These are phyloP conservation scores for Ameiurus melas DNA, from an alignment of 2,113 vertebrate genomes.

Conservation along the genomic window DNA sequence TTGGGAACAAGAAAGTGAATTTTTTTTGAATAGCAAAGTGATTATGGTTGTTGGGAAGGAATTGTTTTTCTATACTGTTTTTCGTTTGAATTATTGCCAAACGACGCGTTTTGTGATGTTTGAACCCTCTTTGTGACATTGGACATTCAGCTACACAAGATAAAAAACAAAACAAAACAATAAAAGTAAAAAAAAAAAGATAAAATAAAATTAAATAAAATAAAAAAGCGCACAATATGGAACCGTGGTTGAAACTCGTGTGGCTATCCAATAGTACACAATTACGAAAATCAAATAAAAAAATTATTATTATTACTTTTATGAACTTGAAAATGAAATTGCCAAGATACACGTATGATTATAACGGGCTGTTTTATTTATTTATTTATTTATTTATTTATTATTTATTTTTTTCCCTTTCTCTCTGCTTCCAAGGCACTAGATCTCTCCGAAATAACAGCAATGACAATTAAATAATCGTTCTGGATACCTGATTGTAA, in stretches of 20 bases:
- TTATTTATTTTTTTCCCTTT: slow-evolving; percentile 61
- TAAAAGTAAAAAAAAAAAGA: too few relatives aligned
- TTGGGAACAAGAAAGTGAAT: slow-evolving; percentile 46
- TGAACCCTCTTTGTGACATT: slow-evolving; percentile 25
- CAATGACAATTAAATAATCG: slow-evolving; percentile 58
- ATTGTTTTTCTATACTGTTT: neutral
- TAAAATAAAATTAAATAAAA: too few relatives aligned
- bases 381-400: too few relatives aligned
- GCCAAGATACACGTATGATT: neutral
- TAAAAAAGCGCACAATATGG: slow-evolving; percentile 26
- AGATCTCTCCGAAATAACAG: slow-evolving; percentile 83
- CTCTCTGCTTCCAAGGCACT: slow-evolving; percentile 95
- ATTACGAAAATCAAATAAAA: slow-evolving; percentile 22
- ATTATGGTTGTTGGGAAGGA: slow-evolving; percentile 13
- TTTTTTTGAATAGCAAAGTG: slow-evolving; percentile 34
- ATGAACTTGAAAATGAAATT: neutral
- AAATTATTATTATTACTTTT: neutral
- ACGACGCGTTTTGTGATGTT: slow-evolving; percentile 37
- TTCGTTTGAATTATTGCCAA: slow-evolving; percentile 43
- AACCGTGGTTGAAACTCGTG: slow-evolving; percentile 33
- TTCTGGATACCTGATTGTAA: slow-evolving; percentile 45
- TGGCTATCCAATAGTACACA: slow-evolving; percentile 25
- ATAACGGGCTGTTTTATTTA: slow-evolving; percentile 84
- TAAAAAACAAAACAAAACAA: neutral
- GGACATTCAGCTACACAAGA: slow-evolving; percentile 41